phyloP scores from a whole-genome alignment of 2,797 vertebrate genomes.

The Carapus acus region DNA sequence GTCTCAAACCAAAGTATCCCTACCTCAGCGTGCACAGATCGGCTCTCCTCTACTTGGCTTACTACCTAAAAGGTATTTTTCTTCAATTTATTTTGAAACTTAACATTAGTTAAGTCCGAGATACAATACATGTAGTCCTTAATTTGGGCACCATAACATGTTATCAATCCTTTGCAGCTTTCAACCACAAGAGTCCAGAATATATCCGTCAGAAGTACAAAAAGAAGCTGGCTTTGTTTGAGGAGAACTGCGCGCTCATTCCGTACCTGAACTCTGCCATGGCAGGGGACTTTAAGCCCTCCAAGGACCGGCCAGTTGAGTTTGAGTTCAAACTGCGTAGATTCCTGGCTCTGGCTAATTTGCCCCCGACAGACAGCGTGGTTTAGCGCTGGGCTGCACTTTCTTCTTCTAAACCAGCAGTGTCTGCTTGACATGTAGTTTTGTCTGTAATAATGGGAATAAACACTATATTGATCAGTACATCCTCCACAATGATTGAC shows the following conservation, averaged over 20 bases:
- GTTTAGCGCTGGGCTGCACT: constrained; percentile 28
- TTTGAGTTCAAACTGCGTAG: constrained; percentile 76
- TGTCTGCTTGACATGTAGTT: not conserved
- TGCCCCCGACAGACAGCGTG: not conserved
- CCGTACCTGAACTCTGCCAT: constrained; percentile 79
- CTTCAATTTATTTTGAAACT: not conserved
- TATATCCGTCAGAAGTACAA: constrained; percentile 74
- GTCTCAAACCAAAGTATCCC: constrained; percentile 91
- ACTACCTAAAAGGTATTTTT: constrained; percentile 88
- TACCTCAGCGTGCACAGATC: constrained; percentile 81
- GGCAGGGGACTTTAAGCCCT: constrained; percentile 72
- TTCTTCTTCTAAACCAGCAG: not conserved
- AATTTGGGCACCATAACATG: not conserved
- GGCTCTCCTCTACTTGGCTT: constrained; percentile 82
- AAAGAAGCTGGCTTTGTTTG: constrained; percentile 78
- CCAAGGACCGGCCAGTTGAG: constrained; percentile 71
- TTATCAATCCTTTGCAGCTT: constrained; percentile 68
- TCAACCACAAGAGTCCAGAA: constrained; percentile 77
- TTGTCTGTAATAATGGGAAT: too few species aligned
- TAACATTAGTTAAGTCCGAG: too few species aligned
- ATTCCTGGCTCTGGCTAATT: constrained; percentile 76
- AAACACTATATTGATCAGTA: too few species aligned
- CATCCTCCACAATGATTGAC: too few species aligned
- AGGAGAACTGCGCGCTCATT: constrained; percentile 83
- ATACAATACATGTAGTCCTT: too few species aligned